A percentile compares a stretch with the other conserved stretches of the same genome.
Conservation (phyloP, 2,797 vertebrate species). For the Acanthornis magna region DNA sequence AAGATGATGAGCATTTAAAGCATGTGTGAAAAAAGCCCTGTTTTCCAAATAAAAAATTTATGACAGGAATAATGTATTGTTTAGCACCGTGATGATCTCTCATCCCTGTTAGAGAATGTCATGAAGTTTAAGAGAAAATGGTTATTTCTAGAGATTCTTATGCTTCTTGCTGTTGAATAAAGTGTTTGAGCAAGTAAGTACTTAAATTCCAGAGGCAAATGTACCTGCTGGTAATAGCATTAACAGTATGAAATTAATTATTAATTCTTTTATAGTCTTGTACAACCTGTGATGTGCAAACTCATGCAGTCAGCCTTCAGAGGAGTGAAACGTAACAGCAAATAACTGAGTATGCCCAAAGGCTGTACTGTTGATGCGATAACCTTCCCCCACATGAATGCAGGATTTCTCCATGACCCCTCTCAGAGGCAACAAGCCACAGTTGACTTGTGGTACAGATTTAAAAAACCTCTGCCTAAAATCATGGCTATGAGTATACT, state of each 20-base stretch:
- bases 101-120: neutral
- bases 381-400: neutral
- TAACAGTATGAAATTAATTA: neutral
- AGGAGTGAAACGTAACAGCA: neutral
- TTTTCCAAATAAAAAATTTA: neutral
- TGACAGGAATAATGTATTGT: neutral
- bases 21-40: neutral
- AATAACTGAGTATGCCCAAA: neutral
- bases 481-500: neutral
- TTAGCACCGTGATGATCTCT: neutral
- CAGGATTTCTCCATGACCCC: neutral
- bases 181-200: neutral
- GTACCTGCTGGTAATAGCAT: neutral
- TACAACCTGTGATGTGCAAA: neutral
- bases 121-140: neutral
- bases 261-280: neutral
- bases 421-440: neutral
- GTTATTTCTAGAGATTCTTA: neutral
- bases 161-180: neutral
- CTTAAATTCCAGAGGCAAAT: neutral
- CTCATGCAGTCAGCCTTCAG: neutral
- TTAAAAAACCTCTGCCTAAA: neutral
- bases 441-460: neutral
- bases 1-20: neutral
- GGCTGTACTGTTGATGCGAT: neutral